A percentile compares a stretch with the other conserved stretches of the same genome.
These are phyloP conservation scores for Pemphredon lugubris DNA, from an alignment of 2,888 invertebrate species.

Conservation along the genomic window DNA sequence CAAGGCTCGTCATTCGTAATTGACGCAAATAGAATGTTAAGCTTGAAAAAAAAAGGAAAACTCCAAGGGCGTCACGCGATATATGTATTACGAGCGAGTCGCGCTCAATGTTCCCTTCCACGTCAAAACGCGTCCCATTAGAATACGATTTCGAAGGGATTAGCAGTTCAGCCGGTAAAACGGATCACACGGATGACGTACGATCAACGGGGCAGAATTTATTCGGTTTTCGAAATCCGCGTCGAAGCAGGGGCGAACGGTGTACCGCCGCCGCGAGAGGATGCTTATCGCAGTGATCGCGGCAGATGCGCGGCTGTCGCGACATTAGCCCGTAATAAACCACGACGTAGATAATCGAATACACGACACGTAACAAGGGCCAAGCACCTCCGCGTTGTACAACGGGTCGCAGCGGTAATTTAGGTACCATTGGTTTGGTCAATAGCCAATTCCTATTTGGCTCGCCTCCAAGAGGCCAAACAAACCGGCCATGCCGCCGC, in stretches of 20 bases:
- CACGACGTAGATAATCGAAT: slow-evolving; percentile 78
- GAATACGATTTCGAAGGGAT: background rate
- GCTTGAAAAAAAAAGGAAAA: too few relatives aligned
- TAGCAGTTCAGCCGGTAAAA: background rate
- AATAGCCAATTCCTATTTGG: slow-evolving; percentile 81
- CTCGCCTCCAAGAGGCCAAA: slow-evolving; percentile 75
- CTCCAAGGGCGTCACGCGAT: too few relatives aligned
- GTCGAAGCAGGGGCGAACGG: slow-evolving; percentile 28
- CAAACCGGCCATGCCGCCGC: slow-evolving; percentile 67
- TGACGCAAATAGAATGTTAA: too few relatives aligned
- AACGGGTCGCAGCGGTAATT: slow-evolving; percentile 73
- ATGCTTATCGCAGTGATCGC: slow-evolving; percentile 50
- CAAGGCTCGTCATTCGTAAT: too few relatives aligned
- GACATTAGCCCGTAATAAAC: slow-evolving; percentile 75
- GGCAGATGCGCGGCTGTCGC: slow-evolving; percentile 63
- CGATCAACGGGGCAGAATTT: slow-evolving; percentile 26
- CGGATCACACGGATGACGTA: slow-evolving; percentile 11
- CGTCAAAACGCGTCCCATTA: background rate
- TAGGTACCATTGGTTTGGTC: slow-evolving; percentile 79
- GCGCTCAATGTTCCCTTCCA: background rate
- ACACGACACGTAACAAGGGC: slow-evolving; percentile 78
- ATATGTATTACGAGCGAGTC: too few relatives aligned
- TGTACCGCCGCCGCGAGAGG: slow-evolving; percentile 31
- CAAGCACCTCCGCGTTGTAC: slow-evolving; percentile 55
- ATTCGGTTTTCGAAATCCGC: slow-evolving; percentile 38